Evolutionary conservation across 35 echinoderm and acorn worm genomes (phyloP).

Genomic region (Ophioderma brevispina): DNA sequence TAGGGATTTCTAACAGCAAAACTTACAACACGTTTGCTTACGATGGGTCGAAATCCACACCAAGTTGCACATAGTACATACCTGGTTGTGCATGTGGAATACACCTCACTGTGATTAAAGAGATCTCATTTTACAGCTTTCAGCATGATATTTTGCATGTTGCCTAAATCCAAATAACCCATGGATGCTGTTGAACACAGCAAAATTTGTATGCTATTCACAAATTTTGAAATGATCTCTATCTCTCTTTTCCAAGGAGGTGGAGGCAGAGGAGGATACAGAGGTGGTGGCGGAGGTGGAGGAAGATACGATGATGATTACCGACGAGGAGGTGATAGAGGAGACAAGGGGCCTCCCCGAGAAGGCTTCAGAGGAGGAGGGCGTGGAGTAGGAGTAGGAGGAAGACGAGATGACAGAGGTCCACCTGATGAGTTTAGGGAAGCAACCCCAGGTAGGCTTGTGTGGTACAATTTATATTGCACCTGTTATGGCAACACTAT

Average conservation of each 20-base stretch:
- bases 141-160: too few relatives aligned
- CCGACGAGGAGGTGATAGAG: slow-evolving; percentile 37
- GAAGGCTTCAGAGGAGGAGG: slow-evolving; percentile 9
- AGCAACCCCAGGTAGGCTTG: slow-evolving; percentile 72
- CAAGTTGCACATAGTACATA: too few relatives aligned
- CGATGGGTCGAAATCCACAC: too few relatives aligned
- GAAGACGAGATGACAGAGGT: slow-evolving; percentile 12
- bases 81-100: too few relatives aligned
- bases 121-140: too few relatives aligned
- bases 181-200: too few relatives aligned
- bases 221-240: background rate
- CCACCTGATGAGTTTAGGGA: slow-evolving; percentile 78
- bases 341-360: slow-evolving; percentile 25
- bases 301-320: slow-evolving; percentile 34
- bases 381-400: slow-evolving; percentile 29
- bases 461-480: background rate
- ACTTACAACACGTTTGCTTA: too few relatives aligned
- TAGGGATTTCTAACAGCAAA: too few relatives aligned
- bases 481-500: background rate
- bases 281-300: slow-evolving; percentile 20
- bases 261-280: slow-evolving; percentile 35
- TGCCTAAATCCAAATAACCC: too few relatives aligned
- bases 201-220: too few relatives aligned
- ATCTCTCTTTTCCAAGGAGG: background rate
- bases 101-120: too few relatives aligned